Conservation (phyloP, 2,113 vertebrate species). For the Dryoscopus gambensis region DNA sequence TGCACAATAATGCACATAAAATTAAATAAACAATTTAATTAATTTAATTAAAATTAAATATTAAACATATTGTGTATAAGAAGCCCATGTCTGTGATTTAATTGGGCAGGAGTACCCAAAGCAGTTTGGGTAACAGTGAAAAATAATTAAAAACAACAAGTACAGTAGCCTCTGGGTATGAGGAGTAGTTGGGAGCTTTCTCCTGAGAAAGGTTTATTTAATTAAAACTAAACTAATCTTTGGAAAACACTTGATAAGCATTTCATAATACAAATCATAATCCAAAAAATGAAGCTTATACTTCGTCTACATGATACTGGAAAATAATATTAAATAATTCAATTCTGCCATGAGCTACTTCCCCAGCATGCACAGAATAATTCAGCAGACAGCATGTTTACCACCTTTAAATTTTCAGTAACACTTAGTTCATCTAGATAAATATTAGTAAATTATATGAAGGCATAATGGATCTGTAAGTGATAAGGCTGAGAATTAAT, state of each 20-base stretch:
- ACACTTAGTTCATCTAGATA: conserved; percentile 46
- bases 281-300: conserved; percentile 71
- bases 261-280: conserved; percentile 86
- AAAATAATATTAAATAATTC: conserved; percentile 77
- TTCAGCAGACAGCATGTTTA: conserved; percentile 58
- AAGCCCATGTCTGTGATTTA: conserved; percentile 79
- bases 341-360: conserved; percentile 64
- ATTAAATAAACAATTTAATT: conserved; percentile 93
- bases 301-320: conserved; percentile 44
- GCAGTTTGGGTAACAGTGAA: conserved; percentile 83
- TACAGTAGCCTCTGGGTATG: conserved; percentile 78
- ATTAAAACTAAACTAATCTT: conserved; percentile 88
- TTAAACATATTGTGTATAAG: conserved; percentile 83
- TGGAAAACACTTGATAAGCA: conserved; percentile 83
- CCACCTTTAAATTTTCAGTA: conserved; percentile 56
- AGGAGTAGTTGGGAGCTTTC: conserved; percentile 74
- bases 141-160: conserved; percentile 89
- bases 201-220: conserved; percentile 85
- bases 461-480: not conserved
- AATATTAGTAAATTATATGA: conserved; percentile 49
- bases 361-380: conserved; percentile 22
- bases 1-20: conserved; percentile 82
- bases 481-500: conserved; percentile 34
- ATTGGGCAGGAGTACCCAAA: conserved; percentile 82
- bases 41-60: conserved; percentile 90